Percentiles rank a stretch among this genome's conserved stretches.
These are phyloP conservation scores for Capromys pilorides DNA, from an alignment of 2,797 vertebrate genomes.

Conservation along the genomic window DNA sequence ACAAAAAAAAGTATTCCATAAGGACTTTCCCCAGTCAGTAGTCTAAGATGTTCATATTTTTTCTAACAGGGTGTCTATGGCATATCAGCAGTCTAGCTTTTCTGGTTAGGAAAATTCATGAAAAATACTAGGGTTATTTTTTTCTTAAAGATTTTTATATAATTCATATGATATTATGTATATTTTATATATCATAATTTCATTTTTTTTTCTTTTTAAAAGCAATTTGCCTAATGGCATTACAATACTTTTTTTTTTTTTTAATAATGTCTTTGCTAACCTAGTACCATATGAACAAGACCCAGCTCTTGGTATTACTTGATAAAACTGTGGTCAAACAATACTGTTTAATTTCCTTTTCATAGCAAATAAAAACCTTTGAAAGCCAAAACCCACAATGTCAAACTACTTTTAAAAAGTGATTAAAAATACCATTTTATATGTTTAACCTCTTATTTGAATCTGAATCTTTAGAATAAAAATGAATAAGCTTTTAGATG, in stretches of 20 bases:
- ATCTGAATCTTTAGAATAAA: conserved; percentile 26
- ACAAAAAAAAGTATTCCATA: neutral
- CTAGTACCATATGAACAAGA: neutral
- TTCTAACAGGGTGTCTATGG: neutral
- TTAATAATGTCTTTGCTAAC: conserved; percentile 6
- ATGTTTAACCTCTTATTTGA: neutral
- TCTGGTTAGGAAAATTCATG: neutral
- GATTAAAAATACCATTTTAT: conserved; percentile 13
- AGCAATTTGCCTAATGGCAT: neutral
- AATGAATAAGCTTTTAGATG: neutral
- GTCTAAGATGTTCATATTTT: conserved; percentile 4
- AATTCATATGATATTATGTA: neutral
- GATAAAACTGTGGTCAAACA: neutral
- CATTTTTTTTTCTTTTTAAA: conserved; percentile 35
- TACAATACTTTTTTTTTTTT: conserved; percentile 1
- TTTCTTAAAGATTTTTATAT: conserved; percentile 24
- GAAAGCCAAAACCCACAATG: conserved; percentile 33
- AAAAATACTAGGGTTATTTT: conserved; percentile 13
- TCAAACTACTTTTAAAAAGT: conserved; percentile 33
- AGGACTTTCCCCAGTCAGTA: neutral
- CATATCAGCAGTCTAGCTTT: neutral
- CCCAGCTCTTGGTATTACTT: neutral
- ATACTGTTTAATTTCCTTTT: conserved; percentile 7
- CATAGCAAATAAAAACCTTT: conserved; percentile 38
- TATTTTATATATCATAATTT: conserved; percentile 41